Conservation (phyloP, 2,113 vertebrate species). For the Anoura caudifer region DNA sequence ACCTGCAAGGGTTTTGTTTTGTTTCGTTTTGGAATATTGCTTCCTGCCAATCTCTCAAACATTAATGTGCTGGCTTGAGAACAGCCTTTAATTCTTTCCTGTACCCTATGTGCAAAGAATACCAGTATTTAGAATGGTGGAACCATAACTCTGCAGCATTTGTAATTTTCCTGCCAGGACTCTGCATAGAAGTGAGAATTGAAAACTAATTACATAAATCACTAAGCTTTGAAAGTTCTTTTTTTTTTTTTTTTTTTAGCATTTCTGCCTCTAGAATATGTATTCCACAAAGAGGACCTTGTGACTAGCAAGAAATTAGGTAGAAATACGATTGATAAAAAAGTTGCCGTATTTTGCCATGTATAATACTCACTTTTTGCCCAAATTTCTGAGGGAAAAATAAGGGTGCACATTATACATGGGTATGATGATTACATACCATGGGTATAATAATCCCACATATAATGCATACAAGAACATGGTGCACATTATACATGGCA, state of each 20-base stretch:
- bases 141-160: background rate
- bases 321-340: background rate
- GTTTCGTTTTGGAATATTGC: background rate
- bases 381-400: too few species aligned
- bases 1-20: background rate
- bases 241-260: background rate
- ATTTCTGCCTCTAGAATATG: background rate
- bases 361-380: too few species aligned
- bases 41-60: background rate
- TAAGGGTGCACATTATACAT: too few species aligned
- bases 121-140: background rate
- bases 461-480: too few species aligned
- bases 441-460: too few species aligned
- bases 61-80: background rate
- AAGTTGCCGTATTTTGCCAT: too few species aligned
- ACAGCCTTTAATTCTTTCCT: background rate
- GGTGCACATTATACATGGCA: too few species aligned
- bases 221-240: background rate
- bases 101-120: rapidly evolving
- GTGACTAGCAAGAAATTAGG: background rate
- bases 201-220: slow-evolving; percentile 23
- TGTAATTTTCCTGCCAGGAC: background rate
- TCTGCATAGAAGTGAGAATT: background rate
- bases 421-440: too few species aligned
- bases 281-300: background rate